These are phyloP conservation scores for Netelia virgata DNA, from an alignment of 2,888 invertebrate genomes.

Conservation along the genomic window DNA sequence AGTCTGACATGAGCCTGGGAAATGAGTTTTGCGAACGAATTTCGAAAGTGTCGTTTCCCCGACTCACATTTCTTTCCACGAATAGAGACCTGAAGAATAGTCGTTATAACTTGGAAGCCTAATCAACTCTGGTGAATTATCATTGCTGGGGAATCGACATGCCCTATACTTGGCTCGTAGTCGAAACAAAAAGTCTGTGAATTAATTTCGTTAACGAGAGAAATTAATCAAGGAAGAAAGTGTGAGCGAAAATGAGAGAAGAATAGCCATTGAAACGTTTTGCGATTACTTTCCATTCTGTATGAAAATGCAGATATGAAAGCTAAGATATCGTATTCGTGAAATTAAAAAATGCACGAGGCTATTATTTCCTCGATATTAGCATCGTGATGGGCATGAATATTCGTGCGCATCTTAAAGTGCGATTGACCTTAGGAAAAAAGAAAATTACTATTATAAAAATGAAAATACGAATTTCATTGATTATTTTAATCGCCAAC, in stretches of 20 bases:
- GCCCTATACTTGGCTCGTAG: background rate
- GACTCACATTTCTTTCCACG: background rate
- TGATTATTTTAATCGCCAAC: too few species aligned
- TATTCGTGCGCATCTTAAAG: background rate
- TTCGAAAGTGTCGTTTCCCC: conserved; percentile 36
- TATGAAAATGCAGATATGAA: background rate
- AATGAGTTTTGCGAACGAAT: conserved; percentile 32
- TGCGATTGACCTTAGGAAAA: too few species aligned
- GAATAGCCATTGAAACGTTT: background rate
- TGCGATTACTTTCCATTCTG: background rate
- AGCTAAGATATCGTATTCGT: background rate
- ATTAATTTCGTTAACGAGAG: conserved; percentile 20
- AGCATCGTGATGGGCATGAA: background rate
- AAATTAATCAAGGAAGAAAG: conserved; percentile 16
- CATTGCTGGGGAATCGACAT: background rate
- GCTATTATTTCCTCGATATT: background rate
- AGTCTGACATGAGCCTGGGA: conserved; percentile 32
- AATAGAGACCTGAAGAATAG: background rate
- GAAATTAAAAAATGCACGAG: background rate
- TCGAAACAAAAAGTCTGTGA: background rate
- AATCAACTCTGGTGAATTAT: conserved; percentile 20
- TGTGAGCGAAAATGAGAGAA: background rate
- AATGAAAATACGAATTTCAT: too few species aligned
- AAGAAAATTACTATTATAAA: too few species aligned
- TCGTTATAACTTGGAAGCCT: background rate